Conservation (phyloP, 2,797 vertebrate genomes). For the Gymnoscopelus braueri region DNA sequence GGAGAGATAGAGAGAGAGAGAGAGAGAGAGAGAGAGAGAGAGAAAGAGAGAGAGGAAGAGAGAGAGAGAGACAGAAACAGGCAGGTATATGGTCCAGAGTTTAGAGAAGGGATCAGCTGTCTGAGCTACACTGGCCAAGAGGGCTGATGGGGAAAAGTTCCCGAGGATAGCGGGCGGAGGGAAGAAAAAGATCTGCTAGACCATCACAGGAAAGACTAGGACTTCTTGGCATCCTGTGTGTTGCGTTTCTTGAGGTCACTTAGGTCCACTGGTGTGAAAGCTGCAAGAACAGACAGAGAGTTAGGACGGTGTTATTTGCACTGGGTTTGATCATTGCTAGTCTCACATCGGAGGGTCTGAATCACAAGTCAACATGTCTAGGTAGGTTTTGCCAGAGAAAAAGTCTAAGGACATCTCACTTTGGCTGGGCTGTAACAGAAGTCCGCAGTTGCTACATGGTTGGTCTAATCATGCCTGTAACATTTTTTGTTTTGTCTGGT, state of each 20-base stretch:
- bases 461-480: too few relatives aligned
- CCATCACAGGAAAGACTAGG: conserved; percentile 80
- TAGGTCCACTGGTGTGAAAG: conserved; percentile 96
- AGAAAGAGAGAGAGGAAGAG: conserved; percentile 4
- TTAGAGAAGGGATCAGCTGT: conserved; percentile 67
- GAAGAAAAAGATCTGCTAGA: conserved; percentile 35
- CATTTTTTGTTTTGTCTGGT: too few relatives aligned
- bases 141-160: conserved; percentile 77
- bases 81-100: conserved; percentile 64
- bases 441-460: too few relatives aligned
- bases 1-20: conserved; percentile 13
- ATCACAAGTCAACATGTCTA: too few relatives aligned
- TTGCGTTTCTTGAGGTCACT: conserved; percentile 94
- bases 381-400: too few relatives aligned
- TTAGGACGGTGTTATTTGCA: not conserved
- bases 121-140: conserved; percentile 66
- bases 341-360: too few relatives aligned
- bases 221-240: conserved; percentile 96
- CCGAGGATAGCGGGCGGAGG: conserved; percentile 63
- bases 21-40: conserved; percentile 28
- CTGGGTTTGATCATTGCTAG: not conserved
- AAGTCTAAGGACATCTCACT: too few relatives aligned
- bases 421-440: too few relatives aligned
- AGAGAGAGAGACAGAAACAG: conserved; percentile 4
- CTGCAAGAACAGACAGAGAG: conserved; percentile 70